Evolutionary conservation across 2,888 invertebrate species (phyloP).

Genomic region (Serrognathus titanus): DNA sequence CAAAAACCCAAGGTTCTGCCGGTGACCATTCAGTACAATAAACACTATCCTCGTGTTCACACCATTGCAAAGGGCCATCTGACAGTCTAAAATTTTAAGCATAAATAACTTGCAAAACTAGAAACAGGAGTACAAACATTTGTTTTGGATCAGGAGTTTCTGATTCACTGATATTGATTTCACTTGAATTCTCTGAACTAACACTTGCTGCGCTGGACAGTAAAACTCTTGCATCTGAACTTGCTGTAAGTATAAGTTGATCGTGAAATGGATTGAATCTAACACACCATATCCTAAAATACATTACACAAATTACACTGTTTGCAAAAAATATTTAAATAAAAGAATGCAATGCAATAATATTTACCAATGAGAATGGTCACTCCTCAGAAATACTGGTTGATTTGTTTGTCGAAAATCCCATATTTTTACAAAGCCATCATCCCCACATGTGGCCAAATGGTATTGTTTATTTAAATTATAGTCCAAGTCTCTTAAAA

Average conservation of each 20-base stretch:
- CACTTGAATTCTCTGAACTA: constrained; percentile 72
- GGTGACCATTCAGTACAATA: constrained; percentile 97
- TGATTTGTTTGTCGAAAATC: constrained; percentile 80
- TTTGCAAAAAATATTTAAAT: too few species aligned
- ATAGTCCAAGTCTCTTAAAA: constrained; percentile 89
- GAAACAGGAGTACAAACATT: constrained; percentile 42
- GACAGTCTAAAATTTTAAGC: constrained; percentile 54
- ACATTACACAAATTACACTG: not conserved
- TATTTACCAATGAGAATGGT: constrained; percentile 80
- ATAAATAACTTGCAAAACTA: constrained; percentile 8
- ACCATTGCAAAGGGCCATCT: constrained; percentile 87
- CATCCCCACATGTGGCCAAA: constrained; percentile 91
- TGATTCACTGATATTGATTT: constrained; percentile 50
- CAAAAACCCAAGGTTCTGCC: constrained; percentile 98
- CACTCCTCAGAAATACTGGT: constrained; percentile 75
- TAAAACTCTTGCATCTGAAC: constrained; percentile 90
- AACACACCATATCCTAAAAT: constrained; percentile 83
- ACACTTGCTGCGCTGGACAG: constrained; percentile 84
- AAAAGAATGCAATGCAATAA: not conserved
- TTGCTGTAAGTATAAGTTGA: constrained; percentile 88
- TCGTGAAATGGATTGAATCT: constrained; percentile 96
- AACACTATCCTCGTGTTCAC: constrained; percentile 97
- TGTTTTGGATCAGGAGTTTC: constrained; percentile 51
- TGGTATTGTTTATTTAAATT: constrained; percentile 98
- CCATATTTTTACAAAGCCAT: constrained; percentile 94